These are phyloP conservation scores for Listrodromus nycthemerus DNA, from an alignment of 2,888 invertebrate species.

Conservation along the genomic window DNA sequence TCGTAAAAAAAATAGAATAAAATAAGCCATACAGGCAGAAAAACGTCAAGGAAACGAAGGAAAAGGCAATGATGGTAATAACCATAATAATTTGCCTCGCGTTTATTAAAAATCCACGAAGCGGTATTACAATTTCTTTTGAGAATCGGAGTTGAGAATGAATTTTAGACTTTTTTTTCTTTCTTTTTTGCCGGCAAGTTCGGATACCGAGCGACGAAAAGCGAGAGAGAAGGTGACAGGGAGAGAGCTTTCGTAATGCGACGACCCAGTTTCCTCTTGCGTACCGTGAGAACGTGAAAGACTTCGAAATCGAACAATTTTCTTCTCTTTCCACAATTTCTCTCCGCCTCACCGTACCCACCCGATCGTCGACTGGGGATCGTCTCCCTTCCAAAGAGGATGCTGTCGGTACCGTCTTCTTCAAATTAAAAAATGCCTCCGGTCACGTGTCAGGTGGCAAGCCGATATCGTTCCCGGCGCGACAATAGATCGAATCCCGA, in stretches of 20 bases:
- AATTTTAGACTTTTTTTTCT: conserved; percentile 35
- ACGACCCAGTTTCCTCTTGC: conserved; percentile 61
- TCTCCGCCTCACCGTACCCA: conserved; percentile 1
- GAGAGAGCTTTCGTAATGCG: conserved; percentile 34
- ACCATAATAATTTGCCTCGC: conserved; percentile 25
- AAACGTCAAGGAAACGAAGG: background rate
- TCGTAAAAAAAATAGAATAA: conserved; percentile 5
- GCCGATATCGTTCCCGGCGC: conserved; percentile 32
- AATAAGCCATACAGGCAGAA: background rate
- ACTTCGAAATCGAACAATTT: conserved; percentile 57
- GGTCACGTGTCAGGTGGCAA: conserved; percentile 55
- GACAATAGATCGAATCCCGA: conserved; percentile 48
- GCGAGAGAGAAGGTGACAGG: background rate
- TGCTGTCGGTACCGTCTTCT: conserved; percentile 31
- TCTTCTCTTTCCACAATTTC: conserved; percentile 30
- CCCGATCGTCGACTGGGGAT: conserved; percentile 10
- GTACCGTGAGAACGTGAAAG: conserved; percentile 52
- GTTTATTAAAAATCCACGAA: conserved; percentile 18
- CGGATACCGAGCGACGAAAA: conserved; percentile 33
- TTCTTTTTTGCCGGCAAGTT: conserved; percentile 26
- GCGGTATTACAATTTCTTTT: conserved; percentile 13
- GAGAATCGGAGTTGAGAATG: conserved; percentile 18
- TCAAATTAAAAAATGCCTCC: conserved; percentile 62
- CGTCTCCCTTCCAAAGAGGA: conserved; percentile 42
- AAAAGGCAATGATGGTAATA: background rate